Evolutionary conservation across 2,113 vertebrate genomes (phyloP).

Genomic region (Apteryx owenii): DNA sequence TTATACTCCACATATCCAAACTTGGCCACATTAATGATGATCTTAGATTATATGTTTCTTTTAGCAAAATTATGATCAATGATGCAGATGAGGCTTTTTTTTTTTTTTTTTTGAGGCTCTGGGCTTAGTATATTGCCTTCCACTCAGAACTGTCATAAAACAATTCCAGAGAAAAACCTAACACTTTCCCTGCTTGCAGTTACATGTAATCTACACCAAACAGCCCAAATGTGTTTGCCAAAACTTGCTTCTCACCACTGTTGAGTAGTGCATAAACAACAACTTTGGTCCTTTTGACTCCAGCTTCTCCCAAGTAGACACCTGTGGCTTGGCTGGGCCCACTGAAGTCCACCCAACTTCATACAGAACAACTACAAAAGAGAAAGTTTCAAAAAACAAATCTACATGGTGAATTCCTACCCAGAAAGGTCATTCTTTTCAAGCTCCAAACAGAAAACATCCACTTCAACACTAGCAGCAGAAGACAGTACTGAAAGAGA

Average conservation of each 20-base stretch:
- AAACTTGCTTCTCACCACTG: background rate
- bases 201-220: background rate
- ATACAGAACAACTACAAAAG: background rate
- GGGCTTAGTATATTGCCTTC: background rate
- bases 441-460: background rate
- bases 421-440: background rate
- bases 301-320: background rate
- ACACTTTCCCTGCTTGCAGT: background rate
- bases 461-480: background rate
- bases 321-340: background rate
- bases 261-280: background rate
- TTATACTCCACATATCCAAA: background rate
- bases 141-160: background rate
- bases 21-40: rapidly evolving
- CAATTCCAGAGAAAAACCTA: background rate
- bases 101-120: background rate
- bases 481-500: background rate
- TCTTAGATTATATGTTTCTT: background rate
- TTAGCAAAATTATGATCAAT: background rate
- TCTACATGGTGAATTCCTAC: background rate
- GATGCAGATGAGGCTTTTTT: background rate
- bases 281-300: background rate
- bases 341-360: background rate
- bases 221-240: background rate
- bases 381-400: background rate